Conservation (phyloP, 2,113 vertebrate species). For the Semnornis frantzii region DNA sequence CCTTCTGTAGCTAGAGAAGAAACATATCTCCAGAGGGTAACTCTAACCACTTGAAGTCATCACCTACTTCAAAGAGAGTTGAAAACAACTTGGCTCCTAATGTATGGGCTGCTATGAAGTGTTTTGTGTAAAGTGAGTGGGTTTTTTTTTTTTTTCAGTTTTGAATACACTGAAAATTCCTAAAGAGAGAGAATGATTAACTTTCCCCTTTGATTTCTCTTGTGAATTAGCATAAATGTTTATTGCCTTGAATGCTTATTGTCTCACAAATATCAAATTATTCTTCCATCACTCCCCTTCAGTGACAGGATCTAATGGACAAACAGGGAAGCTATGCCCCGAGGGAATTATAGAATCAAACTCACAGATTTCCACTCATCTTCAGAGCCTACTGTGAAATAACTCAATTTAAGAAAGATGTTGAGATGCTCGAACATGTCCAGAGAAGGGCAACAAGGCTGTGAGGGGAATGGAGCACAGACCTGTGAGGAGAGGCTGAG, state of each 20-base stretch:
- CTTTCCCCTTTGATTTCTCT: background rate
- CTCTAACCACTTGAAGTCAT: slow-evolving; percentile 2
- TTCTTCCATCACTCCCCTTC: background rate
- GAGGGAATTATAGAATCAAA: background rate
- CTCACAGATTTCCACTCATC: background rate
- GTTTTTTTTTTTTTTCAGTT: background rate
- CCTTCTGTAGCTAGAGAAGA: background rate
- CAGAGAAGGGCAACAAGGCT: no score
- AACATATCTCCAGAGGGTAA: background rate
- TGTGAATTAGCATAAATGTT: background rate
- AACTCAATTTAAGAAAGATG: no score
- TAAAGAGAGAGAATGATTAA: background rate
- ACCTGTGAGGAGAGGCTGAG: no score
- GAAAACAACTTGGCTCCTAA: background rate
- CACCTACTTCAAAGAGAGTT: background rate
- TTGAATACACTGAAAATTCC: background rate
- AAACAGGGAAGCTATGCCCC: background rate
- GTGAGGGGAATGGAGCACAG: no score
- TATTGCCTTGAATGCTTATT: background rate
- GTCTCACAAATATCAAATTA: background rate
- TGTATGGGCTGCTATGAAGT: background rate
- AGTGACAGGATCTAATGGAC: background rate
- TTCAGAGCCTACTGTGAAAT: background rate
- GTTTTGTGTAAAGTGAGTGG: slow-evolving; percentile 1
- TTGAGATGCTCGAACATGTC: no score